A percentile compares a stretch with the other conserved stretches of the same genome.
These are phyloP conservation scores for Tyria jacobaeae DNA, from an alignment of 2,888 invertebrate species.

Conservation along the genomic window DNA sequence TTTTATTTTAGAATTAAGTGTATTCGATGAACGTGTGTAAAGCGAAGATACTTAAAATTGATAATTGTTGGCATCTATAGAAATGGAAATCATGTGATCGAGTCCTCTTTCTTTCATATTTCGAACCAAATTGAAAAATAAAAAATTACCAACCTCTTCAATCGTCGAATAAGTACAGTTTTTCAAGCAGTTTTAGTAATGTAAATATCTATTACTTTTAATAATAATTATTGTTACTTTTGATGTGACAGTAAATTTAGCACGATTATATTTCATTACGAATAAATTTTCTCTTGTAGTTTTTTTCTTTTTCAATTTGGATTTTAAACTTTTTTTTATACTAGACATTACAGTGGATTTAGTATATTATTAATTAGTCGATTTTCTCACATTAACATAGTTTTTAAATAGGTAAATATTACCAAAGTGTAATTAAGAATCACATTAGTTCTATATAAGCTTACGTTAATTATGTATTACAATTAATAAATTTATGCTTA, in stretches of 20 bases:
- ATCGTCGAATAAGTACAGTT: conserved; percentile 31
- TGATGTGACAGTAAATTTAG: conserved; percentile 46
- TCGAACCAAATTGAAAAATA: no score
- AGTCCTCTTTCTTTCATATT: neutral
- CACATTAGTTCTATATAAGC: conserved; percentile 68
- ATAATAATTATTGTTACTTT: conserved; percentile 26
- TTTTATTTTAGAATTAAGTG: conserved; percentile 49
- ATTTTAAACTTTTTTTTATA: conserved; percentile 20
- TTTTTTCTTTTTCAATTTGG: conserved; percentile 19
- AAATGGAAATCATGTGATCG: neutral
- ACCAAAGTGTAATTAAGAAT: conserved; percentile 85
- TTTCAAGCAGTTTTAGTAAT: conserved; percentile 49
- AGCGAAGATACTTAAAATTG: conserved; percentile 61
- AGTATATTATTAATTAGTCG: conserved; percentile 35
- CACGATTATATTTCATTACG: conserved; percentile 31
- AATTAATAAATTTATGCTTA: conserved; percentile 50
- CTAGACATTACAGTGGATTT: conserved; percentile 33
- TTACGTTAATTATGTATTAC: conserved; percentile 52
- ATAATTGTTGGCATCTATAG: conserved; percentile 30
- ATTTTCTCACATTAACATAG: conserved; percentile 69
- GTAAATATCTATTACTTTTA: conserved; percentile 50
- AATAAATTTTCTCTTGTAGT: conserved; percentile 26
- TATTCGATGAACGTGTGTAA: conserved; percentile 40
- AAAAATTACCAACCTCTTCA: no score
- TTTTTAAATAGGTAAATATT: conserved; percentile 81